Evolutionary conservation across 2,797 vertebrate species (phyloP).

Genomic region (Otolemur crassicaudatus): DNA sequence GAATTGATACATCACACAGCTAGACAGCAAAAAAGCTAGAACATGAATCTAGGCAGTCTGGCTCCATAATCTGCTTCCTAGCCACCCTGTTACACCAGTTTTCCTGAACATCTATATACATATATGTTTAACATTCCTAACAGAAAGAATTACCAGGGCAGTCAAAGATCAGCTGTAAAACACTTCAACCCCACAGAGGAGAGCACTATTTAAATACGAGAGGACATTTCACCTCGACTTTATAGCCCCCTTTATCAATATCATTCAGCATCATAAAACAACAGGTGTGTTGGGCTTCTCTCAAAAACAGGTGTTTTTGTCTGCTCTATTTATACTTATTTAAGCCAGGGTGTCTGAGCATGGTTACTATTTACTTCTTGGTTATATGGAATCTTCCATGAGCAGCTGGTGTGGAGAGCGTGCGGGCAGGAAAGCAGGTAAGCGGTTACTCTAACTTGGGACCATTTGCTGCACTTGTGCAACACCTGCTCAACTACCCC

Average conservation of each 20-base stretch:
- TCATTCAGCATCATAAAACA: conserved; percentile 51
- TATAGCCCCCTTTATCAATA: conserved; percentile 63
- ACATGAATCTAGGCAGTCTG: background rate
- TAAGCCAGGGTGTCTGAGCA: background rate
- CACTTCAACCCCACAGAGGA: conserved; percentile 42
- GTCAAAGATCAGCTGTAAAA: conserved; percentile 69
- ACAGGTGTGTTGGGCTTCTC: conserved; percentile 63
- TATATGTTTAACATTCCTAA: conserved; percentile 54
- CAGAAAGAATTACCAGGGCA: conserved; percentile 37
- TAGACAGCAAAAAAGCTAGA: background rate
- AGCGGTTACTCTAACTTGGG: background rate
- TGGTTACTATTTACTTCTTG: background rate
- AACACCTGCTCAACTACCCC: background rate
- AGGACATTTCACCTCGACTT: conserved; percentile 46
- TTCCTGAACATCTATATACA: background rate
- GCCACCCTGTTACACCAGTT: background rate
- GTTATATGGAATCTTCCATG: background rate
- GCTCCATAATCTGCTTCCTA: background rate
- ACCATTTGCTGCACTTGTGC: background rate
- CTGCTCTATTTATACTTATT: background rate
- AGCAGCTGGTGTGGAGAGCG: background rate
- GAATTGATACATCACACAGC: background rate
- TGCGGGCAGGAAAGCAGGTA: background rate
- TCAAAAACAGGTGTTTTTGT: conserved; percentile 51
- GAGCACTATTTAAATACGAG: conserved; percentile 49